Evolutionary conservation across 37 sponge, comb jelly and placozoan genomes (phyloP), one percentile per base, ranked within the genome.

Genomic region (Diacarnus erythraeanus): DNA sequence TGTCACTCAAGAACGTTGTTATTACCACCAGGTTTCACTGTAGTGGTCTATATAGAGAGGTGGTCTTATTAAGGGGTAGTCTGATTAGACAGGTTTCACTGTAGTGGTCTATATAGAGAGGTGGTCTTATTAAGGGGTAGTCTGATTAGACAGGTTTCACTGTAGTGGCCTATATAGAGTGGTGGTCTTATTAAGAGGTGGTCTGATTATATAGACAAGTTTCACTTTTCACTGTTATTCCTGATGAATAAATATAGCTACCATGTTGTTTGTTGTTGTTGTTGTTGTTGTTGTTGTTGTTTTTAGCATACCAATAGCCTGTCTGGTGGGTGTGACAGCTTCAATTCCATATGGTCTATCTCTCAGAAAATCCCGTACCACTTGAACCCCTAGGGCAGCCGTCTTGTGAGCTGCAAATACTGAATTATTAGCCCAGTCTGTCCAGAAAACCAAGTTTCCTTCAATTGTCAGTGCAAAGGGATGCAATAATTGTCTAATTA

Each of bases 381-480:
- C 29, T 34, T 22, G n/a, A n/a, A 56, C 35, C 6, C 3, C 33
- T 3, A 27, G 2, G 2, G 76, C 69, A 10, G 3, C 9, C 1
- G 31, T 0, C 58, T 69, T 83, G 77, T 75, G 69, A 12, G 84
- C 39, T 0, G 38, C 29, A 39, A 66, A 76, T 17, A 93, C 47
- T 0, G 84, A 26, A 8, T 83, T 59, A n/a, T 71, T 51, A 2
- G 25, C 21, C 88, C 91, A 90, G 41, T 93, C 94, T 1, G 88
- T 82, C 88, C 90, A 93, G 71, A 76, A 93, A 0, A 90, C 36
- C 3, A 54, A 21, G 41, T 87, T 77, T 34, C 65, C 79, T 22
- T 76, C 84, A 0, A 91, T 21, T 9, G 86, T 84, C 6, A 94
- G 64, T 0, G 80, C 66, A 41, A 76, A 90, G 29, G 95, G 91